Conservation (phyloP, 2,113 vertebrate species). For the Nerophis lumbriciformis region DNA sequence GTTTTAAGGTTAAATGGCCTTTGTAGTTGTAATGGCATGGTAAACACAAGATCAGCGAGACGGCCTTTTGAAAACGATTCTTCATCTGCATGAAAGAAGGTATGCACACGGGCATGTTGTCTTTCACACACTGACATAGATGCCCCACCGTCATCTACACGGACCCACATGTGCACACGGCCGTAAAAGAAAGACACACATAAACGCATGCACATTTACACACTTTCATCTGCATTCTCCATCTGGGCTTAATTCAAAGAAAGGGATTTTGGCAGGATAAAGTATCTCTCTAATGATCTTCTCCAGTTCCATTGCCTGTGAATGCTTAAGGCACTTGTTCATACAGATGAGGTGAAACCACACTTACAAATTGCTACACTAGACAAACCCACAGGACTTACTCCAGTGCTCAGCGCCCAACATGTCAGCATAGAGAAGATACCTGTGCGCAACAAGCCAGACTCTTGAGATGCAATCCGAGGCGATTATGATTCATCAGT, state of each 20-base stretch:
- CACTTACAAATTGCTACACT: constrained; percentile 74
- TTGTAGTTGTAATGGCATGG: constrained; percentile 75
- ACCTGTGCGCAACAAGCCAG: constrained; percentile 27
- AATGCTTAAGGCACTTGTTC: constrained; percentile 75
- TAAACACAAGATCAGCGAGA: constrained; percentile 63
- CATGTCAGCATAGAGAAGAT: constrained; percentile 40
- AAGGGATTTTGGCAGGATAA: constrained; percentile 75
- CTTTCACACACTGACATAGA: constrained; percentile 51
- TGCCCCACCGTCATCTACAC: constrained; percentile 46
- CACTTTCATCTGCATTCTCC: constrained; percentile 73
- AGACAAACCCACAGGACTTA: constrained; percentile 65
- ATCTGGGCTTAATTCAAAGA: constrained; percentile 75
- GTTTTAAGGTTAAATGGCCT: constrained; percentile 73
- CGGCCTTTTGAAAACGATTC: constrained; percentile 60
- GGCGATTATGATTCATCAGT: constrained; percentile 47
- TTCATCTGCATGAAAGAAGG: constrained; percentile 37
- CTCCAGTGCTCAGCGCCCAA: constrained; percentile 35
- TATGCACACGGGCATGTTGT: constrained; percentile 34
- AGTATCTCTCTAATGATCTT: constrained; percentile 77
- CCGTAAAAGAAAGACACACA: constrained; percentile 26
- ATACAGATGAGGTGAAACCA: constrained; percentile 73
- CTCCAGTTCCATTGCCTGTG: constrained; percentile 72
- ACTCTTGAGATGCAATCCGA: constrained; percentile 37
- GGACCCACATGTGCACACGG: constrained; percentile 26
- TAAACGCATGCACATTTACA: constrained; percentile 39